Base-by-base conservation (phyloP, 2,888 invertebrate species). In the Rhingia campestris region DNA sequence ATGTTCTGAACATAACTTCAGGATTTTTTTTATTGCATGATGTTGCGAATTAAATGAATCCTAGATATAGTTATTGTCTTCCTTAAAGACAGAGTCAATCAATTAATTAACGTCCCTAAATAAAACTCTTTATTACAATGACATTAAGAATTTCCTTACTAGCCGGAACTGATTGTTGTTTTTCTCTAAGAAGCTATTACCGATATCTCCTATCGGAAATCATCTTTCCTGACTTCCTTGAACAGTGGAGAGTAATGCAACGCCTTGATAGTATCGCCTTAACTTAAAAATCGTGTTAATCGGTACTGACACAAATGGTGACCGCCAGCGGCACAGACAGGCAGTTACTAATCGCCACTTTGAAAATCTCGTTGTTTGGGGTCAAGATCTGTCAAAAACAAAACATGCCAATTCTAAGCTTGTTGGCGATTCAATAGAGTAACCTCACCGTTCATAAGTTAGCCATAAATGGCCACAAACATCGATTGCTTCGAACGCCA, bases 331-430 rank as follows among this genome's bases (percentile, higher is more conserved):
- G 39, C 33, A 63, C 30, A 9, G n/a, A 7, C 59, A 53, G 59
- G 45, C 45, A 43, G 10, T 39, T 59, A 32, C 53, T 76, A 76
- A 76, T 76, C 10, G 69, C 22, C 66, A 59, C 37, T 47, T 69
- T 47, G 51, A 32, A 49, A 49, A 49, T 30, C 22, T 30, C 30
- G 30, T 45, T 69, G 54, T 69, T 69, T 61, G 39, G 45, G 76
- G 76, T 76, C 76, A 76, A 76, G 76, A 61, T 53, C 43, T 10
- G 69, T 32, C 53, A 5, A 22, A 61, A 43, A 43, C 6, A 22
- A 61, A 43, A 58, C 43, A 59, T 74, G 56, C 41, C 66, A 58
- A 58, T 58, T 64, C 63, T 64, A 22, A 22, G 22, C 4, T 53
- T 54, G 66, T 41, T 6, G 22, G 32, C 30, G n/a, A 30, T 22